Conservation (phyloP, 2,888 invertebrate genomes). For the Clunio marinus region DNA sequence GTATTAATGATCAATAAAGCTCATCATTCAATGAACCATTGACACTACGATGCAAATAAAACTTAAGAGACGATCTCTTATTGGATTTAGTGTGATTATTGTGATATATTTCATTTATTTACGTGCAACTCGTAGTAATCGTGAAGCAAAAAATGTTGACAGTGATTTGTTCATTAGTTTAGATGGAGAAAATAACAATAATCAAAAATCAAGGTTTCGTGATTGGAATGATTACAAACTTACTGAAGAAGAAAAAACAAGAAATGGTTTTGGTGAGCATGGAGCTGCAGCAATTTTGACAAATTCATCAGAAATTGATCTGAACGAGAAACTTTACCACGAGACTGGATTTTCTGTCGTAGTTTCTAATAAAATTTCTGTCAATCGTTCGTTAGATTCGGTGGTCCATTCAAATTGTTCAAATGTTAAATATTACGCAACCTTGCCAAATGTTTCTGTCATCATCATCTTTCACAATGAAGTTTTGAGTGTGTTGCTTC, state of each 20-base stretch:
- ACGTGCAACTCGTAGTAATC: too few species aligned
- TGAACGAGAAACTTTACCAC: slow-evolving; percentile 4
- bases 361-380: slow-evolving; percentile 11
- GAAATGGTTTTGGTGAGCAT: slow-evolving; percentile 9
- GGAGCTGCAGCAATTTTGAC: background rate
- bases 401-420: slow-evolving; percentile 1
- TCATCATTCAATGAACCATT: too few species aligned
- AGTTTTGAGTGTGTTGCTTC: slow-evolving; percentile 9
- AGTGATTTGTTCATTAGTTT: too few species aligned
- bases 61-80: too few species aligned
- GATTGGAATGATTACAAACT: slow-evolving; percentile 4
- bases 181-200: too few species aligned
- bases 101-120: too few species aligned
- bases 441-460: background rate
- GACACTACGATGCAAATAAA: too few species aligned
- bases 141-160: too few species aligned
- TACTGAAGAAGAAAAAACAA: background rate
- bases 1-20: too few species aligned
- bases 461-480: slow-evolving; percentile 35
- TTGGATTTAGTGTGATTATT: too few species aligned
- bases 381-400: slow-evolving; percentile 6
- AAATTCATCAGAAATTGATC: slow-evolving; percentile 1
- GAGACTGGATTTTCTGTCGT: slow-evolving; percentile 13
- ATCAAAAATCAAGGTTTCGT: background rate
- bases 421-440: background rate